Evolutionary conservation across 2,113 vertebrate genomes (phyloP), one percentile per base, ranked within the genome.

Genomic region (Phodopus roborovskii): DNA sequence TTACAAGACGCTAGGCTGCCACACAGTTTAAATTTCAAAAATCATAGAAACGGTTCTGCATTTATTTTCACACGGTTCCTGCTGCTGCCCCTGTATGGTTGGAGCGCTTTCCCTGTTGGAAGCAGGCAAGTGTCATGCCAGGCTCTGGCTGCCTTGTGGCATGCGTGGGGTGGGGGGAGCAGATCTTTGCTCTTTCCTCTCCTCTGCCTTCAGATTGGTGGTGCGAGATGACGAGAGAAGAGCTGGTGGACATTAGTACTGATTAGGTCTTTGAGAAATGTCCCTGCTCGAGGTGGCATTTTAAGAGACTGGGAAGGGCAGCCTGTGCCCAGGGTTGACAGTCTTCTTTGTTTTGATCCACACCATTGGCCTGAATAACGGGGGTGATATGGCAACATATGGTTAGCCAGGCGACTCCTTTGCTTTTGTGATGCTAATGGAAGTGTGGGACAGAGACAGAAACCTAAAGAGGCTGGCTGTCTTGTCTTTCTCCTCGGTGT

Each of bases 241-340:
- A 74, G 36, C 84, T 88, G 56, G n/a, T 62, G 30, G 50, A 28
- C 2, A 3, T 36, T 95, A 60, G 19, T 96, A 81, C 84, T 92
- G 92, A 85, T 94, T 92, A 94, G 73, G 87, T 97, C 91, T 95
- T 94, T 95, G 97, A 92, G 79, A 84, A 93, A 81, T 60, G 78
- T 94, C 90, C 19, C 79, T 15, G 77, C 79, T 81, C 88, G 93
- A 68, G 2, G 83, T 53, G 71, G 90, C 89, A 13, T 89, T 96
- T 45, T 85, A 86, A 95, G 60, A 96, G 39, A 78, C 56, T 82
- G 33, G 86, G 36, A 83, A 92, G 94, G 91, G 88, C 62, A 90
- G 53, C 28, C 39, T 81, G 58, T 84, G 89, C 36, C 79, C 7
- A 0, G 78, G 82, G 92, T 58, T 78, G 96, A 93, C 91, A 90